phyloP scores from a whole-genome alignment of 2,113 vertebrate species.

The Apus apus region DNA sequence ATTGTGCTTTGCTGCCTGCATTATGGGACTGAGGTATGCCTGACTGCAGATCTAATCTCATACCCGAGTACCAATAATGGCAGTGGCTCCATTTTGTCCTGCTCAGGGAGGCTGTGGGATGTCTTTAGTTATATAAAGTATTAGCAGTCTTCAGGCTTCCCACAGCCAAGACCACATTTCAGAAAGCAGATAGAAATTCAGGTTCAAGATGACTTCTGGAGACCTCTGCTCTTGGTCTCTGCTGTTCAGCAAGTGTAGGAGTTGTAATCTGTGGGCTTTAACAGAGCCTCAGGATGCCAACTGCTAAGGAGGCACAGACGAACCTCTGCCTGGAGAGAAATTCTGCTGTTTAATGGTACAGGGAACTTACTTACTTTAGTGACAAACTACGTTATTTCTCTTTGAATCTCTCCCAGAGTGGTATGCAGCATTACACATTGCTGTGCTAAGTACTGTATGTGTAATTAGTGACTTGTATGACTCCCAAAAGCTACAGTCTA shows the following conservation, averaged over 20 bases:
- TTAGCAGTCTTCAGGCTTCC: neutral
- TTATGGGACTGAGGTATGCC: neutral
- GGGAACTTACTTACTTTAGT: neutral
- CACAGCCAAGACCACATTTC: neutral
- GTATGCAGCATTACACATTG: neutral
- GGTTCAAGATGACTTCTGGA: neutral
- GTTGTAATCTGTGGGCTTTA: neutral
- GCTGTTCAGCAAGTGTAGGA: neutral
- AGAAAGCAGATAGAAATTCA: neutral
- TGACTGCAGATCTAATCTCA: neutral
- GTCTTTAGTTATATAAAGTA: neutral
- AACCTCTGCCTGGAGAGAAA: neutral
- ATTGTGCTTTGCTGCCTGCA: neutral
- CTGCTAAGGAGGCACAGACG: neutral
- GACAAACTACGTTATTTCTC: neutral
- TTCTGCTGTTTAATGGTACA: neutral
- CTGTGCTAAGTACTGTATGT: neutral
- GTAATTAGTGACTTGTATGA: conserved; percentile 13
- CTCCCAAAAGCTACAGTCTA: neutral
- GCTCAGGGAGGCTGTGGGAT: neutral
- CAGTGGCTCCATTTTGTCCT: neutral
- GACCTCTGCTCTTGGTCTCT: neutral
- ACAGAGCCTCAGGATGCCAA: neutral
- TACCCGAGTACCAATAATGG: neutral
- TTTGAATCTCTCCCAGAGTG: neutral